Base-by-base conservation (phyloP, 2,888 invertebrate genomes). In the Xanthorhoe designata region DNA sequence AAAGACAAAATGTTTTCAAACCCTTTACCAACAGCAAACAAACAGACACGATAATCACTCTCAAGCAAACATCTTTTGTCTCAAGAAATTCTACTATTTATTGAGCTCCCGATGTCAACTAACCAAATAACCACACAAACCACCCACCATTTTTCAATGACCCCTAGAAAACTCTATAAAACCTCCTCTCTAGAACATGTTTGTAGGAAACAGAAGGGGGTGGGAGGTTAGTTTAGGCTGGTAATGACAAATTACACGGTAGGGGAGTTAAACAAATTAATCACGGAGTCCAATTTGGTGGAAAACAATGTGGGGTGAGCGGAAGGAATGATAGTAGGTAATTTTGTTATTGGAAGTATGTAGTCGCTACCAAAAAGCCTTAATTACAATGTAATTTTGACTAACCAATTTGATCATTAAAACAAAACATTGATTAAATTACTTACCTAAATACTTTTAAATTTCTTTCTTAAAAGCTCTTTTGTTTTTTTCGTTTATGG, bases 241-340 rank as follows among this genome's bases (percentile, higher is more conserved):
- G 75, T 79, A 81, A 81, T 79, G 83, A 88, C 86, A 85, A 89
- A 88, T 87, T 85, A 89, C 87, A 84, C 79, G 80, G 82, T 82
- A 82, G 89, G 91, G 91, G 90, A 86, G 87, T 89, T 87, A 85
- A 89, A 87, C 89, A 87, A 90, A 91, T 91, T 91, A 91, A 91
- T 91, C 91, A 90, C 79, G 71, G 82, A 76, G 82, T 90, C 90
- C 91, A 91, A 91, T 91, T 91, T 90, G 85, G 84, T 81, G 89
- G 90, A 90, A 88, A 90, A 91, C 91, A 91, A 90, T 89, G 90
- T 82, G 82, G 87, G 82, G 77, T 79, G 79, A 76, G 72, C 65
- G 61, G 78, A 74, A 73, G 84, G 83, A 80, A 80, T 85, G 81
- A 81, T 82, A 71, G 84, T 84, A n/a, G n/a, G n/a, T n/a, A n/a